A percentile compares a stretch with the other conserved stretches of the same genome.
Evolutionary conservation across 2,797 vertebrate species (phyloP).

Genomic region (Lagocephalus sceleratus): DNA sequence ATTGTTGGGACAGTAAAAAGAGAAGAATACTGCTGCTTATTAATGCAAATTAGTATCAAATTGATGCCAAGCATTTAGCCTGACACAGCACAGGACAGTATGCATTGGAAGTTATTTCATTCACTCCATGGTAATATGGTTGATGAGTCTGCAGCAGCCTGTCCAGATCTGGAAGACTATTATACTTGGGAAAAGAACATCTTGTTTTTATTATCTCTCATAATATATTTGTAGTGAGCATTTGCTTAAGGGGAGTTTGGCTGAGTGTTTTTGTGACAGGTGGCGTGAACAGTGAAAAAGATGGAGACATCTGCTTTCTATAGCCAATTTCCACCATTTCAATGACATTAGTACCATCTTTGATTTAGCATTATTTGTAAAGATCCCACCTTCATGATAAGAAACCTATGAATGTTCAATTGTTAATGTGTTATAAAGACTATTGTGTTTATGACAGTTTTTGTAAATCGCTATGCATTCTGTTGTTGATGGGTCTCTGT

Average conservation of each 20-base stretch:
- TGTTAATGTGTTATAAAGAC: conserved; percentile 25
- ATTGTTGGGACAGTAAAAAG: conserved; percentile 62
- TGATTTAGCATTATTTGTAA: conserved; percentile 16
- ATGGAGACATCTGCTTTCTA: conserved; percentile 33
- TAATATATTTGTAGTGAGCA: conserved; percentile 57
- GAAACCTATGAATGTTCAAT: conserved; percentile 24
- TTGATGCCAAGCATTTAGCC: conserved; percentile 48
- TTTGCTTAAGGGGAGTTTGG: conserved; percentile 43
- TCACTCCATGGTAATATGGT: conserved; percentile 45
- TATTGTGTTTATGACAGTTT: conserved; percentile 24
- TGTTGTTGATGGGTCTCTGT: conserved; percentile 25
- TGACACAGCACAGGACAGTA: conserved; percentile 34
- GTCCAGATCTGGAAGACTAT: conserved; percentile 47
- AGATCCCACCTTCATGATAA: conserved; percentile 17
- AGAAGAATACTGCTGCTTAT: conserved; percentile 57
- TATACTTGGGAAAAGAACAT: conserved; percentile 55
- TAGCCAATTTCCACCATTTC: conserved; percentile 21
- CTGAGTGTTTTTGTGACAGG: conserved; percentile 45
- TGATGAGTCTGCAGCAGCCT: conserved; percentile 49
- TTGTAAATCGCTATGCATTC: conserved; percentile 29
- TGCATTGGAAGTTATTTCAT: conserved; percentile 44
- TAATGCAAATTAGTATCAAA: conserved; percentile 68
- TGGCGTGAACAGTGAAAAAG: conserved; percentile 49
- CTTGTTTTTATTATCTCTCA: conserved; percentile 63
- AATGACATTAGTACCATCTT: conserved; percentile 13